phyloP scores from a whole-genome alignment of 2,113 vertebrate genomes.

The Boulengeromyrus knoepffleri region DNA sequence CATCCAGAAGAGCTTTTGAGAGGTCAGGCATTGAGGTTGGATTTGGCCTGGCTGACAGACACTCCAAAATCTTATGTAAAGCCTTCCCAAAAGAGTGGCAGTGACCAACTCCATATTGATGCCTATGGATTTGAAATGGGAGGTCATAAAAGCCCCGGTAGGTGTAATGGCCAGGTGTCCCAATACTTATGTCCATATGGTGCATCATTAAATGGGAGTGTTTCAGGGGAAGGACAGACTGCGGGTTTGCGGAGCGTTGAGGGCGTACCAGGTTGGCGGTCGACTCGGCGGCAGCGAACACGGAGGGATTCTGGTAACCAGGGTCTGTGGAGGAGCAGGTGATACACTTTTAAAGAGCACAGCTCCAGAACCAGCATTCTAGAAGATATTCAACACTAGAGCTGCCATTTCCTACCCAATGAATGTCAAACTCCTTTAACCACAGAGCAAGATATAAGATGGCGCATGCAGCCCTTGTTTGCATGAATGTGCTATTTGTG shows the following conservation, averaged over 20 bases:
- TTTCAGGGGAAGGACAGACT: background rate
- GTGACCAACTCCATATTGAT: background rate
- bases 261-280: constrained; percentile 68
- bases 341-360: background rate
- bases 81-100: too few relatives aligned
- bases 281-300: constrained; percentile 68
- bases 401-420: background rate
- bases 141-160: background rate
- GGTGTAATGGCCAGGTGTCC: background rate
- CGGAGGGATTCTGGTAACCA: constrained; percentile 63
- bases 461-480: background rate
- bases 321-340: constrained; percentile 54
- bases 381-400: background rate
- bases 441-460: background rate
- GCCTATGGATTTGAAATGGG: background rate
- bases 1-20: too few relatives aligned
- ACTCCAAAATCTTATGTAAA: too few relatives aligned
- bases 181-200: background rate
- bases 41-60: too few relatives aligned
- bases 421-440: background rate
- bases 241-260: background rate
- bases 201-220: background rate
- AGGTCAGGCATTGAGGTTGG: too few relatives aligned
- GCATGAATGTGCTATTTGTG: background rate
- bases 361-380: background rate